Base-by-base conservation (phyloP, 2,797 vertebrate genomes). In the Diplodus puntazzo region DNA sequence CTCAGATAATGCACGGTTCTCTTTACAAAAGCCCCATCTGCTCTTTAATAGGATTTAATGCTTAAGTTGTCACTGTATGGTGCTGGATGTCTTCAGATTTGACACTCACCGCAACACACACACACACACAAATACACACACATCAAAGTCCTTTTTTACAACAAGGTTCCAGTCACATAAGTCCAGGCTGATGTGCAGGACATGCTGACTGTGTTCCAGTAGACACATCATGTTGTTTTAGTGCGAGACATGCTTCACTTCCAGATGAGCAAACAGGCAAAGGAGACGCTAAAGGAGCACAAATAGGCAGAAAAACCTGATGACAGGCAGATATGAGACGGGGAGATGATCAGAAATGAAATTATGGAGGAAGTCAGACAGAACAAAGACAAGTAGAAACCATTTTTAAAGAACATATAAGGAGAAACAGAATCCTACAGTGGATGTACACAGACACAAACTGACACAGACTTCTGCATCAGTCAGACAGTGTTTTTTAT, bases 41-140 rank as follows among this genome's bases (percentile, higher is more conserved):
- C 48, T 76, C 21, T 78, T 67, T 81, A 85, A 86, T 71, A 45
- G 53, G 67, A 86, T 87, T 85, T 77, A 80, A 84, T 69, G 81
- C 39, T 86, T 52, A 72, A 27, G 45, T 70, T 74, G 77, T 75
- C 74, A 83, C 43, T 59, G 12, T 71, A 42, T 61, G 30, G 30
- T 34, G 64, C 63, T 57, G 21, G 50, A 61, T 2, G 1, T 67
- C 30, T 46, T 57, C 30, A 80, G 61, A 69, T 79, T 48, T 55
- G 21, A 34, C n/a, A 11, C 20, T 57, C 60, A 54, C 53, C 21
- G 59, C 39, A 42, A 46, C 48, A 59, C 1, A 54, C 73, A 59
- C 50, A 67, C 68, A 50, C 42, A 74, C 73, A 60, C 59, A 75
- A 50, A 57, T 55, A 59, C 59, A 75, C 54, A 57, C 60, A 63